These are phyloP conservation scores for Sitta europaea DNA, from an alignment of 2,113 vertebrate genomes.

Conservation along the genomic window DNA sequence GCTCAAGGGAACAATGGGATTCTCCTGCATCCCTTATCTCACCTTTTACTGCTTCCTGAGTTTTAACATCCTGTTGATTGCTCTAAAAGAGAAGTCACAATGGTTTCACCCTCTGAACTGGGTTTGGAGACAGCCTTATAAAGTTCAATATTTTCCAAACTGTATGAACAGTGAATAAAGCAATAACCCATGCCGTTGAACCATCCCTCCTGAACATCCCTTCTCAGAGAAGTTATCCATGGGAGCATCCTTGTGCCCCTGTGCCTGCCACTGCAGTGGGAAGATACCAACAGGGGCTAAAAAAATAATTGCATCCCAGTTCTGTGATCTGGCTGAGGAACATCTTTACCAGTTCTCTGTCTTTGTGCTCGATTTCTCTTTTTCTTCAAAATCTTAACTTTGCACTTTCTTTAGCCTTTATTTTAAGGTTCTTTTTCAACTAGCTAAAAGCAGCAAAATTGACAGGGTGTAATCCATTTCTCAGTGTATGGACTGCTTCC, in stretches of 20 bases:
- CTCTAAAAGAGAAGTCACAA: background rate
- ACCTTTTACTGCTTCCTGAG: background rate
- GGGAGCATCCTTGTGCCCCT: background rate
- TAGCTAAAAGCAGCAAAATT: conserved; percentile 17
- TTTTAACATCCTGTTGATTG: background rate
- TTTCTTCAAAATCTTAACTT: background rate
- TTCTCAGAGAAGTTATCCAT: background rate
- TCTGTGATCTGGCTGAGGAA: background rate
- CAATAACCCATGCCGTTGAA: background rate
- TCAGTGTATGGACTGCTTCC: background rate
- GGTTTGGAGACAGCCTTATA: background rate
- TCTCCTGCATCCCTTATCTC: background rate
- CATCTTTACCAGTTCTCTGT: background rate
- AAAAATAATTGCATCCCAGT: background rate
- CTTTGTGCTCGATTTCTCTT: background rate
- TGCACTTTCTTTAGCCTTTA: background rate
- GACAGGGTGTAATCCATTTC: conserved; percentile 17
- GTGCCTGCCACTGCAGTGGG: background rate
- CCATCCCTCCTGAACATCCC: no score
- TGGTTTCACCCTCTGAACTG: background rate
- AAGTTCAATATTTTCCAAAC: background rate
- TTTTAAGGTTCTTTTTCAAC: background rate
- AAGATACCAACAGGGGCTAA: background rate
- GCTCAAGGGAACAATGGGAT: background rate
- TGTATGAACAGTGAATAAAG: background rate